phyloP scores from a whole-genome alignment of 2,888 invertebrate genomes.

The Saturnia pavonia region DNA sequence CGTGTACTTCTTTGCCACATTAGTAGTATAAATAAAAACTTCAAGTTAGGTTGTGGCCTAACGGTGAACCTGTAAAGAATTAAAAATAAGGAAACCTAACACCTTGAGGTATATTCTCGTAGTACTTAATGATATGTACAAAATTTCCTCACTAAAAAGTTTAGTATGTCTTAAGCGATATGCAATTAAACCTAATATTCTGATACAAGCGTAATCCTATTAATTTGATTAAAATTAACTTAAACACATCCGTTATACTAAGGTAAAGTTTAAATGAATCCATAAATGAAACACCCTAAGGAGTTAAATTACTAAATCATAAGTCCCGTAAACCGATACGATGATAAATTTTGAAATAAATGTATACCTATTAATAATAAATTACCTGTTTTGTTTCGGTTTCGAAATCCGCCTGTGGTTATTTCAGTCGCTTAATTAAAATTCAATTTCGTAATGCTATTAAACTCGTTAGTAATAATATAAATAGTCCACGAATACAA shows the following conservation, averaged over 20 bases:
- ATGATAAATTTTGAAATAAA: not conserved
- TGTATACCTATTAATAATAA: slow-evolving; percentile 1
- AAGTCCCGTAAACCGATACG: not conserved
- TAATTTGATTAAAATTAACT: not conserved
- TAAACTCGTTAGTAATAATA: slow-evolving; percentile 22
- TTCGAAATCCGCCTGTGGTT: slow-evolving; percentile 17
- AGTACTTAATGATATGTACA: no score
- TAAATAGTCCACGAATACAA: slow-evolving; percentile 22
- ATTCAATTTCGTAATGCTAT: slow-evolving; percentile 22
- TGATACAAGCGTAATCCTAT: not conserved
- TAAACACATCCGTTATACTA: not conserved
- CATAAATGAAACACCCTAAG: not conserved
- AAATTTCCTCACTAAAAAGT: no score
- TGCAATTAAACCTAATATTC: not conserved
- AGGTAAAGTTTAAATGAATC: not conserved
- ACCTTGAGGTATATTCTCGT: no score
- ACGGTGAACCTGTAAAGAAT: no score
- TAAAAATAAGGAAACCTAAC: no score
- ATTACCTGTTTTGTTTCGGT: not conserved
- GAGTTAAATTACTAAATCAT: slow-evolving; percentile 1
- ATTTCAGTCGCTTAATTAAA: slow-evolving; percentile 22
- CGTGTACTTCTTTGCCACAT: no score
- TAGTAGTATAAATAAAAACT: no score
- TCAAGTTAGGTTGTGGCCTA: no score
- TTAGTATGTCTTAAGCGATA: no score